Evolutionary conservation across 2,113 vertebrate genomes (phyloP).

Genomic region (Dolichotis patagonum): DNA sequence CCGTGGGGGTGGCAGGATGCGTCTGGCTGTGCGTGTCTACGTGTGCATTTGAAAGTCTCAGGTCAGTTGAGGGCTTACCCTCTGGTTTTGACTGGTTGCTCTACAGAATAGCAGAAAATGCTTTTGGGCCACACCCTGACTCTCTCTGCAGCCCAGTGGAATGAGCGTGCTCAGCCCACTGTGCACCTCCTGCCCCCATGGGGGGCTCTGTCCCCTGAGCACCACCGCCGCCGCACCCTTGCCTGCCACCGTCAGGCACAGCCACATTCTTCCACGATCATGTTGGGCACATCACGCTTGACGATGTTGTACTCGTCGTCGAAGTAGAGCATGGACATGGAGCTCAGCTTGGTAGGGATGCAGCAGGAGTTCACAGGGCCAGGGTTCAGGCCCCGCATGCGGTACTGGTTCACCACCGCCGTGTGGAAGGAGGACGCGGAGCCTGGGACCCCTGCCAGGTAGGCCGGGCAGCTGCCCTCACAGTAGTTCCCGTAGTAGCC

Average conservation of each 20-base stretch:
- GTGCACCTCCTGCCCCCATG: conserved; percentile 76
- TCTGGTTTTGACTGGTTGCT: conserved; percentile 54
- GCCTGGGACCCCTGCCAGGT: conserved; percentile 97
- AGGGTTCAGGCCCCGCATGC: conserved; percentile 97
- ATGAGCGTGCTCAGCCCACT: conserved; percentile 29
- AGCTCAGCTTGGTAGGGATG: conserved; percentile 99
- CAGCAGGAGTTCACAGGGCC: conserved; percentile 99
- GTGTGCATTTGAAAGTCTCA: conserved; percentile 81
- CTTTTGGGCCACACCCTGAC: conserved; percentile 83
- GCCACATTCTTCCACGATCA: conserved; percentile 99
- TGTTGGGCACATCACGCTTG: conserved; percentile 99
- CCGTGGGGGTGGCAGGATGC: conserved; percentile 77
- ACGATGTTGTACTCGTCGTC: conserved; percentile 99
- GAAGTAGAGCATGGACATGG: conserved; percentile 99
- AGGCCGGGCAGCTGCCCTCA: conserved; percentile 98
- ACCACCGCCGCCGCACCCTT: conserved; percentile 54
- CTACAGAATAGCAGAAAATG: conserved; percentile 83
- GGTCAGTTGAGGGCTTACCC: conserved; percentile 75
- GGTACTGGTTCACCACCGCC: conserved; percentile 98
- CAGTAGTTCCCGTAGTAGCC: conserved; percentile 99
- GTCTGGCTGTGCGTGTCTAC: conserved; percentile 74
- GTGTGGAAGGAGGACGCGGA: conserved; percentile 99
- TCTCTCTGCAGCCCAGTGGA: conserved; percentile 69
- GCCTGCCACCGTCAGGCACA: conserved; percentile 92
- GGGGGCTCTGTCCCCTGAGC: conserved; percentile 79